Evolutionary conservation across 2,888 invertebrate genomes (phyloP).

Genomic region (Quadroppia sp.): DNA sequence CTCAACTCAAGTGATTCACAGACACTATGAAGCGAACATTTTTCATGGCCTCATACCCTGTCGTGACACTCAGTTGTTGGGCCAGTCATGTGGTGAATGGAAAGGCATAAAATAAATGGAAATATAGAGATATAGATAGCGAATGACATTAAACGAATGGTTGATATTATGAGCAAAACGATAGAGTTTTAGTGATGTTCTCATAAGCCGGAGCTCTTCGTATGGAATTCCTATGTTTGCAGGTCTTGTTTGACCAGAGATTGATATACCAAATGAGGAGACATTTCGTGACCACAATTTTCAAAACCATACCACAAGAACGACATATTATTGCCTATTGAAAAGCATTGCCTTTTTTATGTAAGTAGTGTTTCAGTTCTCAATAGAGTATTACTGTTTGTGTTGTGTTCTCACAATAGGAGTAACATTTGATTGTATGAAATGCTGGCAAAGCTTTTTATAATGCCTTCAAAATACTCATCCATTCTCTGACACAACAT

Average conservation of each 20-base stretch:
- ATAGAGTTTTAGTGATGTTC: too few species aligned
- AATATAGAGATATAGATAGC: not conserved
- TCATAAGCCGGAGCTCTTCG: not conserved
- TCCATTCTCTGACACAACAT: not conserved
- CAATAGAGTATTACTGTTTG: not conserved
- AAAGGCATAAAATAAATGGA: not conserved
- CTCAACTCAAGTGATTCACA: not conserved
- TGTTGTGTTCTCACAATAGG: not conserved
- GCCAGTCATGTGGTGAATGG: not conserved
- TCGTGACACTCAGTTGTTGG: not conserved
- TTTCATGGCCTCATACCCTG: not conserved
- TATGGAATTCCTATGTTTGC: not conserved
- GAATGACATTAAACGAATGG: not conserved
- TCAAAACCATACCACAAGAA: not conserved
- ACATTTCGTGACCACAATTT: slow-evolving; percentile 22
- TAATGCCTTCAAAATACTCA: slow-evolving; percentile 17
- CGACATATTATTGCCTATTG: not conserved
- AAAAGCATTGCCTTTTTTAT: not conserved
- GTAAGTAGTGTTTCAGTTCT: not conserved
- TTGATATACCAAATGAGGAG: slow-evolving; percentile 18
- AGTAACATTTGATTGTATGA: slow-evolving; percentile 1
- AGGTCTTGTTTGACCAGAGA: not conserved
- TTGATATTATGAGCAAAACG: too few species aligned
- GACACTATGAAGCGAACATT: not conserved
- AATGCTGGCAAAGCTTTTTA: slow-evolving; percentile 17